Conservation (phyloP, 1,140 invertebrate genomes). For the Sipha flava region DNA sequence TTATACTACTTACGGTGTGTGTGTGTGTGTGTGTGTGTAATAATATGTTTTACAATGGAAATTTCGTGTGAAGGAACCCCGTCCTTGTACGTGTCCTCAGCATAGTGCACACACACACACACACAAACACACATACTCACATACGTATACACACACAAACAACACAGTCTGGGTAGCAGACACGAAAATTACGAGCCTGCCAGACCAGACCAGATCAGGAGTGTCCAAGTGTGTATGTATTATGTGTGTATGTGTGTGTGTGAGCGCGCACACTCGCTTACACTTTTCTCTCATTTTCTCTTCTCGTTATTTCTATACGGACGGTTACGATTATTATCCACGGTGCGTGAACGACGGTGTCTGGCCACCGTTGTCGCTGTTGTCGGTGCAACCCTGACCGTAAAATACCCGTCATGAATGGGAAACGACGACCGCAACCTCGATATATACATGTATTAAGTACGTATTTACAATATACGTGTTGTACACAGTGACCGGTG, state of each 20-base stretch:
- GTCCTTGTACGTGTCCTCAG: neutral
- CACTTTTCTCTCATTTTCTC: neutral
- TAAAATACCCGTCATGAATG: constrained; percentile 24
- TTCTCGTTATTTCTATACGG: neutral
- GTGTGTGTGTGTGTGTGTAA: no score
- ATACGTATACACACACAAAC: no score
- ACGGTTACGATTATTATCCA: constrained; percentile 1
- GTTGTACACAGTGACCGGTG: neutral
- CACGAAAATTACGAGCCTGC: neutral
- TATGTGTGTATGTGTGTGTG: no score
- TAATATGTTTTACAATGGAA: neutral
- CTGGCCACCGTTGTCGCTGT: neutral
- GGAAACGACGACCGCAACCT: neutral
- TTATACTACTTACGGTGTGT: no score
- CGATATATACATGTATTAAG: neutral
- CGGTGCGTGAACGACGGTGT: neutral
- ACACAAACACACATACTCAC: no score
- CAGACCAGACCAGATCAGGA: neutral
- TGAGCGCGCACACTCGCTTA: no score
- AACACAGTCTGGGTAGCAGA: neutral
- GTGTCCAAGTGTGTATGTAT: no score
- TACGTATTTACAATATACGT: neutral
- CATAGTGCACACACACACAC: no score
- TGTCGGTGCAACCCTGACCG: neutral
- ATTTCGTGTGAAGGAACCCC: neutral